A percentile compares a stretch with the other conserved stretches of the same genome.
phyloP scores from a whole-genome alignment of 2,888 invertebrate genomes.

The Drosophila colorata region DNA sequence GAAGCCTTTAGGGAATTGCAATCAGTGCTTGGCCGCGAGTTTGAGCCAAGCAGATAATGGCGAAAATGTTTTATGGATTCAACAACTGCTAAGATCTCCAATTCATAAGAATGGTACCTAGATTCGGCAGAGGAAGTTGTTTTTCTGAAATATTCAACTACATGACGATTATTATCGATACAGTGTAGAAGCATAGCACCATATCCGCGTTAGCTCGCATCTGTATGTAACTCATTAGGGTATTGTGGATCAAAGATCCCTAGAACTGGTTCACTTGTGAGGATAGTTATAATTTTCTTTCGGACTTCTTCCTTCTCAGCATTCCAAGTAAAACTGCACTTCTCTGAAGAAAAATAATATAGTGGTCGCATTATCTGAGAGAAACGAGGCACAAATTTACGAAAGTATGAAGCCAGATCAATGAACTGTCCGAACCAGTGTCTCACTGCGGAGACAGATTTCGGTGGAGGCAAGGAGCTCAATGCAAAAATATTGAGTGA shows the following conservation, averaged over 20 bases:
- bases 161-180: not conserved
- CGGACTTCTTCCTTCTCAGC: too few relatives aligned
- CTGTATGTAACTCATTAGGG: not conserved
- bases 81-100: not conserved
- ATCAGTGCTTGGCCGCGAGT: not conserved
- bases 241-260: not conserved
- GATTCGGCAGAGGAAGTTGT: not conserved
- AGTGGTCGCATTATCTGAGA: too few relatives aligned
- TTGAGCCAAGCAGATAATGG: not conserved
- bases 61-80: not conserved
- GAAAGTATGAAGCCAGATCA: not conserved
- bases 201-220: not conserved
- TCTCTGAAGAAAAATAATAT: too few relatives aligned
- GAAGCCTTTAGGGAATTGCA: slow-evolving; percentile 32
- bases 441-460: not conserved
- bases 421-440: not conserved
- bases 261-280: not conserved
- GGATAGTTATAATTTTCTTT: not conserved
- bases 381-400: too few relatives aligned
- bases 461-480: not conserved
- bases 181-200: not conserved
- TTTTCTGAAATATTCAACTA: not conserved
- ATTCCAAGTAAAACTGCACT: too few relatives aligned
- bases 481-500: not conserved
- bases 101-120: not conserved